Evolutionary conservation across 2,113 vertebrate species (phyloP).

Genomic region (Thalassarche chlororhynchos): DNA sequence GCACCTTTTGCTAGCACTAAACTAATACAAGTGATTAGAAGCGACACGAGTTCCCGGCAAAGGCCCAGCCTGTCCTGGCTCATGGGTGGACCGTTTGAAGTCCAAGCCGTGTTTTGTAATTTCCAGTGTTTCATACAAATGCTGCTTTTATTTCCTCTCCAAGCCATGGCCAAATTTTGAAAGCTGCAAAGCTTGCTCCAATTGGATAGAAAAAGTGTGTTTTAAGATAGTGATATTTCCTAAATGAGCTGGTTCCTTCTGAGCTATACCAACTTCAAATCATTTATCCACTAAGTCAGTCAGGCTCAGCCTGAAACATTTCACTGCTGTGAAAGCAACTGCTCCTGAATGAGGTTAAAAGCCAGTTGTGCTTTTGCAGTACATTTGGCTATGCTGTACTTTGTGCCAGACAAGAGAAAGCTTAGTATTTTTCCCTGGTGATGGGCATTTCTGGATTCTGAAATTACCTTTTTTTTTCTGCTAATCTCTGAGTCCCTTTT

Average conservation of each 20-base stretch:
- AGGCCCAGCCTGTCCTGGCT: neutral
- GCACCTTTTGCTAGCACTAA: slow-evolving; percentile 5
- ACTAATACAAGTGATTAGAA: neutral
- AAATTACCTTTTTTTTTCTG: neutral
- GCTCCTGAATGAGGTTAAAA: slow-evolving; percentile 26
- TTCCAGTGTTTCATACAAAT: slow-evolving; percentile 43
- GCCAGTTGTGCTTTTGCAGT: slow-evolving; percentile 17
- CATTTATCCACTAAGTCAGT: slow-evolving; percentile 11
- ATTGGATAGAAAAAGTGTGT: neutral
- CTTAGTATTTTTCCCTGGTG: neutral
- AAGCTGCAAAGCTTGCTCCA: slow-evolving; percentile 28
- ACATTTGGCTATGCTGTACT: neutral
- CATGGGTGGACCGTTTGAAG: neutral
- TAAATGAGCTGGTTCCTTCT: slow-evolving; percentile 9
- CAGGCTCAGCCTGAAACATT: slow-evolving; percentile 35
- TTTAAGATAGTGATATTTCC: neutral
- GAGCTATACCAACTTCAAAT: neutral
- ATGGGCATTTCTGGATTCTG: neutral
- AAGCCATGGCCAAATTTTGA: neutral
- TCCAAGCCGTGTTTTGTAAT: slow-evolving; percentile 18
- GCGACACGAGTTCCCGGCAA: neutral
- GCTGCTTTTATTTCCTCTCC: neutral
- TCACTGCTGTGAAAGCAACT: slow-evolving; percentile 59
- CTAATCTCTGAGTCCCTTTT: neutral
- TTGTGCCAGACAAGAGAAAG: neutral